Conservation (phyloP, 1,140 invertebrate genomes). For the Drosophila carrolli region DNA sequence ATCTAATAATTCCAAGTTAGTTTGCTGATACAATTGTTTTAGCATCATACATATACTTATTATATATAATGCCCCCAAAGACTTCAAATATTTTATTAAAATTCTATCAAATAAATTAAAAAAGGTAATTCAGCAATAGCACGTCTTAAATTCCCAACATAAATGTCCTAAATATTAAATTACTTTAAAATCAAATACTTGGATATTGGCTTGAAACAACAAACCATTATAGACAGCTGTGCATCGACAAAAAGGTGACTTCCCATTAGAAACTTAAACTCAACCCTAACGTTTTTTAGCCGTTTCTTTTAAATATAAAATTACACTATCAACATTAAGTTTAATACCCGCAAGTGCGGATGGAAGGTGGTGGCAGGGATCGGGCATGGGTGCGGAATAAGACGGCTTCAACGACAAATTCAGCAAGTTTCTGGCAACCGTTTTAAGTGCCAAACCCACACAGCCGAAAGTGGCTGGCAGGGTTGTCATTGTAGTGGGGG, state of each 20-base stretch:
- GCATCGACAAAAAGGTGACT: conserved; percentile 4
- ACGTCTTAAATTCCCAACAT: too few relatives aligned
- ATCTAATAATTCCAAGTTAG: background rate
- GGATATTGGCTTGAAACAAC: background rate
- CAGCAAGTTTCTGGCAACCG: conserved; percentile 62
- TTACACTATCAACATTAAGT: conserved; percentile 82
- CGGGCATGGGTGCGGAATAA: background rate
- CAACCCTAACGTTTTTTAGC: conserved; percentile 57
- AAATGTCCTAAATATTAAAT: background rate
- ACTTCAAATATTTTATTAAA: too few relatives aligned
- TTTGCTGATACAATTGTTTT: too few relatives aligned
- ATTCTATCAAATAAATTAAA: too few relatives aligned
- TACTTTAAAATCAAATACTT: background rate
- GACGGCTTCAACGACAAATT: conserved; percentile 20
- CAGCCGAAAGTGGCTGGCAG: conserved; percentile 61
- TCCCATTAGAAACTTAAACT: background rate
- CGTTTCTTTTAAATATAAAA: conserved; percentile 72
- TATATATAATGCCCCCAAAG: too few relatives aligned
- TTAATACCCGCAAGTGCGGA: conserved; percentile 78
- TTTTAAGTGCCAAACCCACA: conserved; percentile 66
- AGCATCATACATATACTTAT: too few relatives aligned
- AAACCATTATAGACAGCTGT: background rate
- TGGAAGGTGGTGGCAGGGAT: conserved; percentile 14
- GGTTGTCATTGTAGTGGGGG: conserved; percentile 51
- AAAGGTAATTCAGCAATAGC: too few relatives aligned